phyloP scores from a whole-genome alignment of 2,888 invertebrate species.

The Agrilus mali region DNA sequence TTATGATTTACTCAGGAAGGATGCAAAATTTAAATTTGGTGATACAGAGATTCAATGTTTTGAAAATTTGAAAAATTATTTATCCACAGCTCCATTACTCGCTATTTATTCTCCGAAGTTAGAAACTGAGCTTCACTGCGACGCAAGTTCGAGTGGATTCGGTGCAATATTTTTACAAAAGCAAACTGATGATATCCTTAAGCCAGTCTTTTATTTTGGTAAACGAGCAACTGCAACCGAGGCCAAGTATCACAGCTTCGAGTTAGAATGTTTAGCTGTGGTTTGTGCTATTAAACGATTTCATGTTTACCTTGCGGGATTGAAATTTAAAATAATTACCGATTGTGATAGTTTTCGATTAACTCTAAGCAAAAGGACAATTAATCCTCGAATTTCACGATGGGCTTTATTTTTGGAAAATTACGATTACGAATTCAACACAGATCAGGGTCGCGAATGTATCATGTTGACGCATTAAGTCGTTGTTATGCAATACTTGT shows the following conservation, averaged over 20 bases:
- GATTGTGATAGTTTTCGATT: slow-evolving; percentile 21
- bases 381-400: too few relatives aligned
- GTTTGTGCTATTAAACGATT: slow-evolving; percentile 18
- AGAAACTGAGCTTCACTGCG: slow-evolving; percentile 23
- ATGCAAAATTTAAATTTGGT: too few relatives aligned
- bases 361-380: slow-evolving; percentile 17
- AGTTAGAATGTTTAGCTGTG: slow-evolving; percentile 20
- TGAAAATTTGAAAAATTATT: too few relatives aligned
- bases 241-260: slow-evolving; percentile 23
- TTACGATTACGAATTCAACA: slow-evolving; percentile 15
- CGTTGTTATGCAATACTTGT: slow-evolving; percentile 2
- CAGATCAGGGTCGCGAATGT: slow-evolving; percentile 17
- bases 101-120: slow-evolving; percentile 5
- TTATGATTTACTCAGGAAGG: too few relatives aligned
- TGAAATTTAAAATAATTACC: slow-evolving; percentile 19
- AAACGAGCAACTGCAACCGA: slow-evolving; percentile 19
- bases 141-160: slow-evolving; percentile 21
- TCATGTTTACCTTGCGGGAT: slow-evolving; percentile 18
- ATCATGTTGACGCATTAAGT: slow-evolving; percentile 18
- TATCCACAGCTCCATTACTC: slow-evolving; percentile 11
- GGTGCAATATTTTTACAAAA: slow-evolving; percentile 22
- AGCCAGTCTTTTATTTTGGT: slow-evolving; percentile 24
- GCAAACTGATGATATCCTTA: slow-evolving; percentile 9
- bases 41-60: too few relatives aligned
- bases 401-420: slow-evolving; percentile 13